Evolutionary conservation across 2,888 invertebrate genomes (phyloP).

Genomic region (Hesperia comma): DNA sequence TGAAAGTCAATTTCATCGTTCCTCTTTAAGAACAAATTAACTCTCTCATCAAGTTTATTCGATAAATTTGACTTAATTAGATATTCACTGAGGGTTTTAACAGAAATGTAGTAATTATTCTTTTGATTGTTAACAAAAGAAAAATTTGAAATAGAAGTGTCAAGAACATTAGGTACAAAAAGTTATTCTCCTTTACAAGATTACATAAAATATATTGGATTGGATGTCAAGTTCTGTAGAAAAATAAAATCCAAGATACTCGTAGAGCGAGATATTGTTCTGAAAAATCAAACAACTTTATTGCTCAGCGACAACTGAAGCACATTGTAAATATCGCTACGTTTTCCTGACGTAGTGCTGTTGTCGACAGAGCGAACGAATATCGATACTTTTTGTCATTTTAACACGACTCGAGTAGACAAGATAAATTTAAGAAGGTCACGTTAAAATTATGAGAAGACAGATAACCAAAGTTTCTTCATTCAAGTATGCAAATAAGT

Average conservation of each 20-base stretch:
- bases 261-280: slow-evolving; percentile 9
- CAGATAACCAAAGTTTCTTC: too few species aligned
- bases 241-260: slow-evolving; percentile 8
- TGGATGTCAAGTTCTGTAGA: background rate
- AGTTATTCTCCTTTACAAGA: slow-evolving; percentile 2
- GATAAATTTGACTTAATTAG: too few species aligned
- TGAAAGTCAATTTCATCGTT: too few species aligned
- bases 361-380: background rate
- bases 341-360: slow-evolving; percentile 4
- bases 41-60: too few species aligned
- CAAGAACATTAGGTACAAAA: background rate
- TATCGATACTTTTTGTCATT: slow-evolving; percentile 1
- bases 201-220: slow-evolving; percentile 8
- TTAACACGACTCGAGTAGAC: too few species aligned
- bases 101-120: too few species aligned
- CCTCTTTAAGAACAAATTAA: too few species aligned
- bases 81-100: too few species aligned
- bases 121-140: too few species aligned
- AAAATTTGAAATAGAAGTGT: background rate
- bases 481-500: too few species aligned
- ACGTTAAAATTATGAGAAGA: too few species aligned
- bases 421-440: too few species aligned
- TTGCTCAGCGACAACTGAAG: slow-evolving; percentile 8
- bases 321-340: slow-evolving; percentile 8
- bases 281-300: slow-evolving; percentile 15